Conservation (phyloP, 2,113 vertebrate species). For the Oncorhynchus gorbuscha region DNA sequence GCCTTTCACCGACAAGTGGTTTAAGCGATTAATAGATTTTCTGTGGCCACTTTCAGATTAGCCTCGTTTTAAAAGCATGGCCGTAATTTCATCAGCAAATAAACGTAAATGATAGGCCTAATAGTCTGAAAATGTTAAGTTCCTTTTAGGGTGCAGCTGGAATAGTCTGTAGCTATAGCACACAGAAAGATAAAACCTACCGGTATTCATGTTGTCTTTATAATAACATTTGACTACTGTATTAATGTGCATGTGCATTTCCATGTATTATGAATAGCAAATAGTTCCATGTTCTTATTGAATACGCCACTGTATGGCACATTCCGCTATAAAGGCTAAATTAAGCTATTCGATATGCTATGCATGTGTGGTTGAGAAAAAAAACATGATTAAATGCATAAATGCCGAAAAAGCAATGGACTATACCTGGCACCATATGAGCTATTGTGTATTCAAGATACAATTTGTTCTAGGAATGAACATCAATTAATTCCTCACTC, state of each 20-base stretch:
- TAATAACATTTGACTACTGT: no score
- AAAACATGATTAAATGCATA: not conserved
- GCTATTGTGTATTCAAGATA: conserved; percentile 2
- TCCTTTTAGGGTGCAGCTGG: no score
- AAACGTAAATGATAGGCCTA: not conserved
- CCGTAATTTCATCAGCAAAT: conserved; percentile 26
- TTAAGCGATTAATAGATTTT: conserved; percentile 58
- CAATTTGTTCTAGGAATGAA: conserved; percentile 31
- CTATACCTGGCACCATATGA: conserved; percentile 11
- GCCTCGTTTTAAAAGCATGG: conserved; percentile 39
- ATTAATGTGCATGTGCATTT: no score
- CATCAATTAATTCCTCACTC: conserved; percentile 21
- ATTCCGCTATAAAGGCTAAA: not conserved
- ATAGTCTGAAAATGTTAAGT: no score
- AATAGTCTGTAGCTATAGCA: no score
- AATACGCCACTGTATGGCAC: not conserved
- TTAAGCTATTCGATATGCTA: not conserved
- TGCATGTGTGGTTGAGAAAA: not conserved
- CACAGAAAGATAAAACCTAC: no score
- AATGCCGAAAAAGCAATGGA: not conserved
- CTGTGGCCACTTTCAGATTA: conserved; percentile 44
- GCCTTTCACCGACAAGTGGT: conserved; percentile 16
- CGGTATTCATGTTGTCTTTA: no score
- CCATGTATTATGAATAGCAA: not conserved
- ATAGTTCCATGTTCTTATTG: not conserved